These are phyloP conservation scores for Hyperopisus bebe DNA, from an alignment of 2,113 vertebrate genomes.

Conservation along the genomic window DNA sequence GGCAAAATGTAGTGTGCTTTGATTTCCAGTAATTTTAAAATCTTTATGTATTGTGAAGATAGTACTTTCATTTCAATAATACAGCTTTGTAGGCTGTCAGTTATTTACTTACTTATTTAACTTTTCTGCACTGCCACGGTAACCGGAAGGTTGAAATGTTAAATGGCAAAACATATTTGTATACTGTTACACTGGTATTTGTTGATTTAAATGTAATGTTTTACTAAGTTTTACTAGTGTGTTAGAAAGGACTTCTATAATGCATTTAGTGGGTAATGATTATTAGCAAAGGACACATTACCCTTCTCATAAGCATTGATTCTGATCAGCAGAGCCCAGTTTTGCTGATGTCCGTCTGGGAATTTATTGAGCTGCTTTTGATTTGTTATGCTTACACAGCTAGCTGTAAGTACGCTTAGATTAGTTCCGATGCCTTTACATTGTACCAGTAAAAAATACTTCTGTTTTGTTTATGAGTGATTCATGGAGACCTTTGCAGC, in stretches of 20 bases:
- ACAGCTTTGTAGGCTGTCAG: not conserved
- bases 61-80: not conserved
- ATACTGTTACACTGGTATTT: not conserved
- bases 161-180: not conserved
- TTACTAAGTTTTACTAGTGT: not conserved
- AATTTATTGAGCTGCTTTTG: not conserved
- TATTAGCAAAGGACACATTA: not conserved
- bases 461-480: not conserved
- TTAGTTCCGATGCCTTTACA: not conserved
- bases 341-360: not conserved
- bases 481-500: not conserved
- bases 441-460: not conserved
- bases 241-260: not conserved
- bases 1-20: not conserved
- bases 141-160: not conserved
- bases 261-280: not conserved
- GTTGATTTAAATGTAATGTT: not conserved
- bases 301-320: not conserved
- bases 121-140: not conserved
- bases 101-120: not conserved
- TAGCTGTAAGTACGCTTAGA: not conserved
- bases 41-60: not conserved
- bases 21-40: not conserved
- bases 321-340: not conserved
- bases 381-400: not conserved